Percentiles rank a stretch among this genome's conserved stretches.
phyloP scores from a whole-genome alignment of 2,888 invertebrate species.

The Diplazon laetatorius region DNA sequence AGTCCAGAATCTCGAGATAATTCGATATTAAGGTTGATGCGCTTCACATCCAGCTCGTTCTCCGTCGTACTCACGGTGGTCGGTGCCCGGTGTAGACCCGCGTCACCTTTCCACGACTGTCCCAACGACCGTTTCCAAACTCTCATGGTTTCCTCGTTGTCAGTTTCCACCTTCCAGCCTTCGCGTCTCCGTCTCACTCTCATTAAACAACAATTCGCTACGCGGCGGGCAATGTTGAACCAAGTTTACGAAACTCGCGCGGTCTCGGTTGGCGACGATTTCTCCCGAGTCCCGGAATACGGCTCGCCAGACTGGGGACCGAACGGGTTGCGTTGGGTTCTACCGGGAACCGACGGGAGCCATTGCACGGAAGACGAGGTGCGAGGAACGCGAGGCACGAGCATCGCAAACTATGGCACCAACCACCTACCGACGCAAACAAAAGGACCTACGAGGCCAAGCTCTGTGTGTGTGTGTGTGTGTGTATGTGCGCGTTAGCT shows the following conservation, averaged over 20 bases:
- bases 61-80: too few species aligned
- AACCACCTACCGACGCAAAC: background rate
- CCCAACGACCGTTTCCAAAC: background rate
- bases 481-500: too few species aligned
- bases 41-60: too few species aligned
- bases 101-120: too few species aligned
- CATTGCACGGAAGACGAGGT: slow-evolving; percentile 36
- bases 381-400: slow-evolving; percentile 14
- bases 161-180: slow-evolving; percentile 3
- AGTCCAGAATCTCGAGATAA: slow-evolving; percentile 2
- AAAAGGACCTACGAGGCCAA: background rate
- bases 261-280: slow-evolving; percentile 14
- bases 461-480: slow-evolving; percentile 14
- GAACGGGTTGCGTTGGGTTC: too few species aligned
- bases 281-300: slow-evolving; percentile 29
- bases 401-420: slow-evolving; percentile 6
- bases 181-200: slow-evolving; percentile 24
- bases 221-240: slow-evolving; percentile 51
- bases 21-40: slow-evolving; percentile 11
- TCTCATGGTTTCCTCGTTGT: slow-evolving; percentile 12
- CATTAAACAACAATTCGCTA: slow-evolving; percentile 52
- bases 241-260: slow-evolving; percentile 41
- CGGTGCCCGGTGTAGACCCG: too few species aligned
- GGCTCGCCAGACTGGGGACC: too few species aligned
- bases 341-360: too few species aligned